Base-by-base conservation (phyloP, 2,113 vertebrate genomes). In the Ancistrus triradiatus region DNA sequence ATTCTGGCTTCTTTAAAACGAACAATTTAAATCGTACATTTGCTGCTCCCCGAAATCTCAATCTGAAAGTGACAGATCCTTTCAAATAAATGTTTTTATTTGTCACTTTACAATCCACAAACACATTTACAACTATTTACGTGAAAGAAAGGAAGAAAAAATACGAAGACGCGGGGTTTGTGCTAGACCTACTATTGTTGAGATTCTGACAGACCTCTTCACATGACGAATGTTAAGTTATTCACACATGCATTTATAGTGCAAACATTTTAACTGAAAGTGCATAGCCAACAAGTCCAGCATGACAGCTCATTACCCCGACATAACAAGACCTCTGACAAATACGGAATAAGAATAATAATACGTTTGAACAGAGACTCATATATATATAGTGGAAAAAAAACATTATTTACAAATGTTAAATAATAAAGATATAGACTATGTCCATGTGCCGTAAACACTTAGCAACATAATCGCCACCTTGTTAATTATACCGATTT, bases 201-300 rank as follows among this genome's bases (percentile, higher is more conserved):
- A 51, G 73, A 63, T 71, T 63, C 78, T 87, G 87, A 89, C 88
- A 88, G 83, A 80, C 80, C 87, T 88, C 85, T 88, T 89, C 83
- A 88, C 82, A 86, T 87, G 86, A 88, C 86, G 80, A 84, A 89
- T 88, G 86, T 81, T 82, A 62, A 76, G 77, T 87, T 85, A 81
- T 86, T 88, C 85, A 88, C 80, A 84, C 86, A 84, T 84, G 84
- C 82, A 79, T 84, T 87, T 87, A n/a, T n/a, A 81, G 63, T 86
- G 88, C 86, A 89, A 85, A 79, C 72, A 63, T 81, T 84, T 87
- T 72, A 65, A 84, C 81, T 82, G 72, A 88, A 85, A 85, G 82
- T 65, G 78, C 78, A 82, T 69, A 22, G 28, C 3, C 28, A 69
- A 66, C 72, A 83, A 80, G 73, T 81, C 80, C 82, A 67, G 66